Evolutionary conservation across 2,888 invertebrate species (phyloP), one percentile per base, ranked within the genome.

Genomic region (Caenorhabditis sulstoni): DNA sequence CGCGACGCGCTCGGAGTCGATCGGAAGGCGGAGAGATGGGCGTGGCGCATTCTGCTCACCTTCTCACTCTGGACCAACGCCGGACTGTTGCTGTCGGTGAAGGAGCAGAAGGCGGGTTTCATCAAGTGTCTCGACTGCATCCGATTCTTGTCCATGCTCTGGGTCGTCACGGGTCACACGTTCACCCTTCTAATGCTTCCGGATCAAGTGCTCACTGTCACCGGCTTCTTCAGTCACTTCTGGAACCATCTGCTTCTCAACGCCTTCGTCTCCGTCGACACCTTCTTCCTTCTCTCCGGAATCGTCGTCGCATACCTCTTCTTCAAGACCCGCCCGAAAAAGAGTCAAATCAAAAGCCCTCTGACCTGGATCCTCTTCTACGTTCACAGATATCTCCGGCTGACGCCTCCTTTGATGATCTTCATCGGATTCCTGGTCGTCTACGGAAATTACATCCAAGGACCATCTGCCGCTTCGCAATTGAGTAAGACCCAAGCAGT

Each of bases 261-360:
- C 53, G 81, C 85, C 12, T 75, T 79, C 22, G 64, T 83, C 22
- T 74, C 85, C 22, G 87, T 87, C 1, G 87, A 87, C 62, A 81
- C 87, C 0, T 87, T 87, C 67, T 86, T 87, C 68, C 66, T 86
- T 23, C 45, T 85, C 16, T 83, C 85, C 2, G 87, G 87, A 22
- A 53, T 87, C 18, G 78, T 87, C 3, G 77, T 87, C 5, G 45
- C 85, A 7, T 87, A 83, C 55, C 49, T 85, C 9, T 86, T 86
- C 65, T 87, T 87, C 68, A 84, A 82, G 50, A 53, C 39, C 1
- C 47, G 45, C 8, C 71, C 47, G 5, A 66, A 62, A 50, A 0
- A 7, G 4, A 7, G 12, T 35, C 53, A 62, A 50, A 73, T 78
- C 35, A 66, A 37, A 12, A 62, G 61, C 29, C 78, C 78, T 7